phyloP scores from a whole-genome alignment of 2,888 invertebrate species.

The Anaspis maculata region DNA sequence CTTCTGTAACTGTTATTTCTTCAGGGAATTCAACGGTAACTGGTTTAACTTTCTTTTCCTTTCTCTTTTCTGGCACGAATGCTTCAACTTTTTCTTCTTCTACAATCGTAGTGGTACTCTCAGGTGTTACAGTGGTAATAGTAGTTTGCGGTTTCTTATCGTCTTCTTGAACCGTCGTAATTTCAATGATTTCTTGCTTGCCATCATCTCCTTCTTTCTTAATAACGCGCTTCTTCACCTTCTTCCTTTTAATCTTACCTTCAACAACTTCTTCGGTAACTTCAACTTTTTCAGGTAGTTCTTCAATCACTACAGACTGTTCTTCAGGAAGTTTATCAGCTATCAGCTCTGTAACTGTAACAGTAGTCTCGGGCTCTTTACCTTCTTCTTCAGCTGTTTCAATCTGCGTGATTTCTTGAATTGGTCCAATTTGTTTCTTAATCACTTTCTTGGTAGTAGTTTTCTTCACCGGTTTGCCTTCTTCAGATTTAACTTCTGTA shows the following conservation, averaged over 20 bases:
- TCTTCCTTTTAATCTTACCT: slow-evolving; percentile 23
- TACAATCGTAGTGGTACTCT: slow-evolving; percentile 9
- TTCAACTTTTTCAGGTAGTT: slow-evolving; percentile 23
- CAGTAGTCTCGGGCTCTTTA: slow-evolving; percentile 41
- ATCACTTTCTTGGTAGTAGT: slow-evolving; percentile 28
- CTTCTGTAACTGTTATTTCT: slow-evolving; percentile 20
- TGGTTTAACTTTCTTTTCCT: slow-evolving; percentile 12
- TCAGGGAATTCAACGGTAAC: slow-evolving; percentile 21
- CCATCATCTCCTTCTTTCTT: slow-evolving; percentile 37
- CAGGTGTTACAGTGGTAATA: slow-evolving; percentile 18
- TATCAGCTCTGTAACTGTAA: slow-evolving; percentile 24
- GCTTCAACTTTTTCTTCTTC: slow-evolving; percentile 13
- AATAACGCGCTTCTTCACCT: slow-evolving; percentile 31
- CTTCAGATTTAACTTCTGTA: slow-evolving; percentile 30
- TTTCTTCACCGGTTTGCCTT: slow-evolving; percentile 37
- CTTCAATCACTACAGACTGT: too few species aligned
- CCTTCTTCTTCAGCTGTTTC: slow-evolving; percentile 36
- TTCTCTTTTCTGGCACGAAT: slow-evolving; percentile 18
- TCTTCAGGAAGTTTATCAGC: slow-evolving; percentile 22
- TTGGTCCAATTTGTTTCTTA: slow-evolving; percentile 38
- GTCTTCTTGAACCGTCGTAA: slow-evolving; percentile 33
- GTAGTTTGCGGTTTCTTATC: slow-evolving; percentile 20
- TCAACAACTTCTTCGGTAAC: slow-evolving; percentile 18
- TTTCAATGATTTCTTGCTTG: slow-evolving; percentile 41
- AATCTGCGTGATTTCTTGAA: slow-evolving; percentile 42